These are phyloP conservation scores for Digitonthophagus gazella DNA, from an alignment of 2,888 invertebrate genomes.

Conservation along the genomic window DNA sequence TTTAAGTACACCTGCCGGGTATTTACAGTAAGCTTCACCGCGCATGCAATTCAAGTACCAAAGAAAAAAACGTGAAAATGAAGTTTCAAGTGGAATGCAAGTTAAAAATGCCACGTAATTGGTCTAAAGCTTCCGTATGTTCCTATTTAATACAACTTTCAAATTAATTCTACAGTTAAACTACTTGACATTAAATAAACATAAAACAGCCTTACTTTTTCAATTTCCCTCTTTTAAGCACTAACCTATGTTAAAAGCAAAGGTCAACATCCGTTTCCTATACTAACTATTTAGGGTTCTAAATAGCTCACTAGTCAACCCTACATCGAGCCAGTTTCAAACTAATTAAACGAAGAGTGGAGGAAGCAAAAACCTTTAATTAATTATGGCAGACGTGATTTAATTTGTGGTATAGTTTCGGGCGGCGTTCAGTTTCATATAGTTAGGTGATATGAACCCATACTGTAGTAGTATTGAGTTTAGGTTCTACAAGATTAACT, in stretches of 20 bases:
- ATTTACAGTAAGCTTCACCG: background rate
- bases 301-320: background rate
- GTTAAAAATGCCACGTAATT: background rate
- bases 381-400: background rate
- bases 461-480: no score
- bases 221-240: no score
- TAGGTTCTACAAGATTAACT: no score
- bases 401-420: background rate
- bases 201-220: background rate
- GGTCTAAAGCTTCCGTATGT: background rate
- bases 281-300: background rate
- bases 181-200: background rate
- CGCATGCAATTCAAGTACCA: background rate
- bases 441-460: no score
- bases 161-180: background rate
- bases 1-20: background rate
- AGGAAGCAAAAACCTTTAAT: background rate
- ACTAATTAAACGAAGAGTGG: background rate
- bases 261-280: background rate
- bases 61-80: background rate
- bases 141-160: background rate
- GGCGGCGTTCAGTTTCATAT: no score
- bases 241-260: background rate
- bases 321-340: background rate
- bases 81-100: background rate